Conservation (phyloP, 2,888 invertebrate genomes). For the Operophtera brumata region DNA sequence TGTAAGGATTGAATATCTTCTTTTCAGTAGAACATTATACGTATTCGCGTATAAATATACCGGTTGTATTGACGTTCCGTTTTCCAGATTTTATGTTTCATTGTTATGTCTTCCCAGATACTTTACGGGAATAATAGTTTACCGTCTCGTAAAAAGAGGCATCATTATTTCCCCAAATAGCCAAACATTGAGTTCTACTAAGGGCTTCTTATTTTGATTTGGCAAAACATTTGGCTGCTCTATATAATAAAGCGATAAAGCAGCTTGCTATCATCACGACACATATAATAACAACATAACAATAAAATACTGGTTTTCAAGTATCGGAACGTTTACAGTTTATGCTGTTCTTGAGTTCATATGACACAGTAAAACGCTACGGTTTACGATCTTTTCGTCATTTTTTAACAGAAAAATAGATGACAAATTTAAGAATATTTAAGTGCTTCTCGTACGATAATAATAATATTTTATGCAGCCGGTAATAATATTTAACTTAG, state of each 20-base stretch:
- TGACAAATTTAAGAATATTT: conserved; percentile 7
- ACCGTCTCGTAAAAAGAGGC: conserved; percentile 4
- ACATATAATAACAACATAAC: conserved; percentile 4
- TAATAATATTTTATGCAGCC: too few species aligned
- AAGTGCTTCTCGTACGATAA: not conserved
- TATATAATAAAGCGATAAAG: conserved; percentile 4
- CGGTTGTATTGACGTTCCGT: conserved; percentile 32
- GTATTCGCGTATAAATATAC: conserved; percentile 35
- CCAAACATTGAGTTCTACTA: not conserved
- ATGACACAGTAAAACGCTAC: conserved; percentile 10
- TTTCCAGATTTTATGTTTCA: conserved; percentile 21
- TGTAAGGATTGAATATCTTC: conserved; percentile 37
- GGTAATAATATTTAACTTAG: not conserved
- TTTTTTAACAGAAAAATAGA: conserved; percentile 14
- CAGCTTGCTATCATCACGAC: conserved; percentile 6
- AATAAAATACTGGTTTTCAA: conserved; percentile 10
- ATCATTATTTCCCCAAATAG: conserved; percentile 1
- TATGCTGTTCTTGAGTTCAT: conserved; percentile 9
- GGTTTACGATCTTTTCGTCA: conserved; percentile 13
- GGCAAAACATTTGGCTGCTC: conserved; percentile 3
- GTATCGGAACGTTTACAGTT: not conserved
- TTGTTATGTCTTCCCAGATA: conserved; percentile 5
- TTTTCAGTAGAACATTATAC: conserved; percentile 32
- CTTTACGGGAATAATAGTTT: conserved; percentile 8
- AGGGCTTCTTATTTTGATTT: conserved; percentile 7